phyloP scores from a whole-genome alignment of 2,113 vertebrate genomes.

The Cephalopholis sonnerati region DNA sequence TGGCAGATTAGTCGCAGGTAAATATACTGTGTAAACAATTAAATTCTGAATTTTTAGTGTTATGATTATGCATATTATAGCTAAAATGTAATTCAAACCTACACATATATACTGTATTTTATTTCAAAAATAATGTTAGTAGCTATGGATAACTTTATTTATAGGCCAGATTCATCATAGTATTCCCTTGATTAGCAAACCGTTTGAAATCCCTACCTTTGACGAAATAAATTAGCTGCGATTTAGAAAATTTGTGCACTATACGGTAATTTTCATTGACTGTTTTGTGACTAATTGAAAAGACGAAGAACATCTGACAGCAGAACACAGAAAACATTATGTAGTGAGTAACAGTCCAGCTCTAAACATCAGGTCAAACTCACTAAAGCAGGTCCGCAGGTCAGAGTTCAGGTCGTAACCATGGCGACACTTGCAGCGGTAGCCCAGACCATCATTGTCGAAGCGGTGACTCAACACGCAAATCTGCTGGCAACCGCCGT shows the following conservation, averaged over 20 bases:
- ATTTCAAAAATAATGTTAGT: no score
- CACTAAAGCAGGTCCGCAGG: constrained; percentile 73
- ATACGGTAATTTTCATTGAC: neutral
- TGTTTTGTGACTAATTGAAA: neutral
- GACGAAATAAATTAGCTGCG: neutral
- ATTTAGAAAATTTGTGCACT: neutral
- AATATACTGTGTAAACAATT: neutral
- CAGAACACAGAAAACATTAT: neutral
- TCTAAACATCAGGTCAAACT: constrained; percentile 44
- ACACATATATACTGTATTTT: no score
- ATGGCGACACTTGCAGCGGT: constrained; percentile 81
- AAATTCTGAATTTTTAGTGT: neutral
- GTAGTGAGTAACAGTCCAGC: neutral
- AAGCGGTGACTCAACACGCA: constrained; percentile 80
- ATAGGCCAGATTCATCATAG: neutral
- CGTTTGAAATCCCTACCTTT: neutral
- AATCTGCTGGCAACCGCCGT: constrained; percentile 83
- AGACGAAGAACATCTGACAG: neutral
- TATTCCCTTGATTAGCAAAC: neutral
- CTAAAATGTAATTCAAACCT: neutral
- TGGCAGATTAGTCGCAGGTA: neutral
- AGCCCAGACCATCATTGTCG: constrained; percentile 81
- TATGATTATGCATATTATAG: neutral
- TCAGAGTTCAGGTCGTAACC: constrained; percentile 79
- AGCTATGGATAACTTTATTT: no score